Evolutionary conservation across 1,140 invertebrate genomes (phyloP).

Genomic region (Piezodorus guildinii): DNA sequence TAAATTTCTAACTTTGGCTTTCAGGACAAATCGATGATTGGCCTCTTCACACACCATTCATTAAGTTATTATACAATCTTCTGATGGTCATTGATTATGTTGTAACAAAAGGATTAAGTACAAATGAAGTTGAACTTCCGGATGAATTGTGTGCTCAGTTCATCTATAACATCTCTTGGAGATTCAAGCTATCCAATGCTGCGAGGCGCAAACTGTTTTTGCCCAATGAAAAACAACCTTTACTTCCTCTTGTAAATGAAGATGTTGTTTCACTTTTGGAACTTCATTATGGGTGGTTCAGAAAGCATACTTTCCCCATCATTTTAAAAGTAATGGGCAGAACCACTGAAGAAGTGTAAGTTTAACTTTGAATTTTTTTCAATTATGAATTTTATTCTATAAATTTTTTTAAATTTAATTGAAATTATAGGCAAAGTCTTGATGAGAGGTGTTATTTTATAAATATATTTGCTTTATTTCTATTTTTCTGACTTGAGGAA

Average conservation of each 20-base stretch:
- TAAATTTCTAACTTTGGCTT: background rate
- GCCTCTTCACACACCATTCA: background rate
- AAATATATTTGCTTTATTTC: no score
- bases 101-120: conserved; percentile 5
- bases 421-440: no score
- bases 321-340: background rate
- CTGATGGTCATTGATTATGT: conserved; percentile 6
- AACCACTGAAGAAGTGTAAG: no score
- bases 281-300: conserved; percentile 28
- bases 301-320: conserved; percentile 25
- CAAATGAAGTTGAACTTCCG: conserved; percentile 3
- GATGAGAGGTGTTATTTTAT: no score
- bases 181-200: conserved; percentile 13
- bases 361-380: no score
- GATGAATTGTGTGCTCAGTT: conserved; percentile 11
- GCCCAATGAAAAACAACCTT: background rate
- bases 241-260: conserved; percentile 18
- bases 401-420: no score
- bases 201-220: conserved; percentile 18
- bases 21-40: background rate
- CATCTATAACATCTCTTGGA: conserved; percentile 23
- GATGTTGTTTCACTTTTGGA: conserved; percentile 19
- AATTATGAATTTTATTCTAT: no score
- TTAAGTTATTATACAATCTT: background rate
- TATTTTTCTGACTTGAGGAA: no score